A percentile compares a stretch with the other conserved stretches of the same genome.
These are phyloP conservation scores for Anhinga rufa DNA, from an alignment of 2,113 vertebrate genomes.

Conservation along the genomic window DNA sequence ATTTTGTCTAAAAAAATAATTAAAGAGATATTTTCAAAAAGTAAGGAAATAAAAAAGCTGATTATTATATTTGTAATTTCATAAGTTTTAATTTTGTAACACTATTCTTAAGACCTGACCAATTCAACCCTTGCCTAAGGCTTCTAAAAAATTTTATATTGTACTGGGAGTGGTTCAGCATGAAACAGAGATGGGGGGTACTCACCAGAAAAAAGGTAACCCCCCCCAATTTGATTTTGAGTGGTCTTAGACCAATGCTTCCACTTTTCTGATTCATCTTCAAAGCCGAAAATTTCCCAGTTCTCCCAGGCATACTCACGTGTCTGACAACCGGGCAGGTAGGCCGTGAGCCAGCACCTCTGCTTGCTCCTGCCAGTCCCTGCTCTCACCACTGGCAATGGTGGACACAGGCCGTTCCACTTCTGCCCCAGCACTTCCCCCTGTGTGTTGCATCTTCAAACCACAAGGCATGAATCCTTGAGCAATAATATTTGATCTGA, in stretches of 20 bases:
- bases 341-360: not conserved
- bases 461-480: accelerated
- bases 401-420: not conserved
- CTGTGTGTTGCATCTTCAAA: not conserved
- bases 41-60: not conserved
- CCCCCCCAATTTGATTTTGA: not conserved
- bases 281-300: not conserved
- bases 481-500: not conserved
- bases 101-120: not conserved
- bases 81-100: not conserved
- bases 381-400: not conserved
- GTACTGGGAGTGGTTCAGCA: not conserved
- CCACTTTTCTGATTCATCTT: not conserved
- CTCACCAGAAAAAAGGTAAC: not conserved
- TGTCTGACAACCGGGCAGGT: not conserved
- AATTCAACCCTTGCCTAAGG: not conserved
- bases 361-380: not conserved
- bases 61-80: not conserved
- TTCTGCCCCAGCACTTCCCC: not conserved
- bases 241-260: not conserved
- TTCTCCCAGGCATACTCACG: accelerated
- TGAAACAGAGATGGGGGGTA: not conserved
- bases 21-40: not conserved
- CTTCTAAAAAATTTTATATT: not conserved
- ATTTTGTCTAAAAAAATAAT: not conserved